Base-by-base conservation (phyloP, 2,888 invertebrate species). In the Mellilla xanthometata region DNA sequence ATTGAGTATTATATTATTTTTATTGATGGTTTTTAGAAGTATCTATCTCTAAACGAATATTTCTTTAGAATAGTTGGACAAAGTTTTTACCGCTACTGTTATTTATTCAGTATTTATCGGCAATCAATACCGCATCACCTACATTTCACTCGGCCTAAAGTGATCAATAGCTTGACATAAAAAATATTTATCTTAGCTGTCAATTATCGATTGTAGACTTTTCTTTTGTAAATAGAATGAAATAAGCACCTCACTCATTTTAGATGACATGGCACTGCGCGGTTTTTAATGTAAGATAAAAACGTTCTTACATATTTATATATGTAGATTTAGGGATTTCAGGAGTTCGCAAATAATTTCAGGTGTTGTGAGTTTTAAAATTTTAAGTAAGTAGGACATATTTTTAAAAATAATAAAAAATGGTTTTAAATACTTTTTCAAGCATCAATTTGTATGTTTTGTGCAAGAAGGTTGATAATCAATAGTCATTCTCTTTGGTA, bases 1-100 rank as follows among this genome's bases (percentile, higher is more conserved):
- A 72, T 70, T 66, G 72, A 60, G 51, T 64, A 66, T 76, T 76
- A n/a, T n/a, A n/a, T n/a, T n/a, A n/a, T n/a, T n/a, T n/a, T n/a
- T n/a, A 77, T 78, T 77, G 75, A 78, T 78, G 68, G 68, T 62
- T 61, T 40, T 29, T 15, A 30, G 27, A 33, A 40, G 35, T 40
- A 39, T 43, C 34, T 12, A 35, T 42, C n/a, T 30, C 8, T 13
- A 29, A 29, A 30, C 3, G n/a, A 9, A 1, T 35, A 23, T 41
- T 35, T 39, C 27, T 27, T 22, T 24, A 12, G n/a, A 29, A 7
- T 40, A 33, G 12, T 15, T 34, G 0, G 8, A 24, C 26, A 13
- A 31, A 12, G 6, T 28, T 22, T 36, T 36, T 36, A 28, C 9
- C 19, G 28, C 27, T 28, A 36, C 5, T 8, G 24, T 3, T 22